phyloP scores from a whole-genome alignment of 2,797 vertebrate species.

The Meda fulgida region DNA sequence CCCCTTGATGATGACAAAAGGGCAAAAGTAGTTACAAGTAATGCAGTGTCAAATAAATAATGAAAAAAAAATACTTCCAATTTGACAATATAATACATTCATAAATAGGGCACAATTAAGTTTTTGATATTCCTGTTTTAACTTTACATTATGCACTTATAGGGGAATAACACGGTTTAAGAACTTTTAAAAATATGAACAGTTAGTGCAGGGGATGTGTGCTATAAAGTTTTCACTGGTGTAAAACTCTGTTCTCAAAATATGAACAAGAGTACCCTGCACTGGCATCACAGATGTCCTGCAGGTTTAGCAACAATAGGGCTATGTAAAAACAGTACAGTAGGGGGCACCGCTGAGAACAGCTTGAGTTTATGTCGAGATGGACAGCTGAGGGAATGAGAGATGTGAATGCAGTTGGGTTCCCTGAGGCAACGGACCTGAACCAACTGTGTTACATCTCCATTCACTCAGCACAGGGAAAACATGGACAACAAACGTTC shows the following conservation, averaged over 20 bases:
- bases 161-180: slow-evolving; percentile 67
- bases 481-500: background rate
- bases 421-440: slow-evolving; percentile 45
- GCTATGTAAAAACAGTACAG: slow-evolving; percentile 29
- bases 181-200: slow-evolving; percentile 16
- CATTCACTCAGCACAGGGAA: slow-evolving; percentile 26
- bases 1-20: slow-evolving; percentile 83
- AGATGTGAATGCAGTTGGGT: slow-evolving; percentile 45
- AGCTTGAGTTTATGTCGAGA: slow-evolving; percentile 13
- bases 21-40: slow-evolving; percentile 92
- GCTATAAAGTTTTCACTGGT: slow-evolving; percentile 34
- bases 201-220: slow-evolving; percentile 29
- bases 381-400: slow-evolving; percentile 31
- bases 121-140: slow-evolving; percentile 61
- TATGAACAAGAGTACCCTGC: slow-evolving; percentile 27
- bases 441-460: slow-evolving; percentile 44
- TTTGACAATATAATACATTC: slow-evolving; percentile 97
- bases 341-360: slow-evolving; percentile 35
- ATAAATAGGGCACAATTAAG: slow-evolving; percentile 84
- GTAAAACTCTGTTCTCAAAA: slow-evolving; percentile 73
- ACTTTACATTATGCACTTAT: slow-evolving; percentile 75
- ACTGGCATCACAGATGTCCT: slow-evolving; percentile 37
- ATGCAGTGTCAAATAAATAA: slow-evolving; percentile 87
- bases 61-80: slow-evolving; percentile 91
- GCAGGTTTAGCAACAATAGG: slow-evolving; percentile 27